Percentiles rank a stretch among this genome's conserved stretches.
Evolutionary conservation across 2,888 invertebrate genomes (phyloP).

Genomic region (Idaea biselata): DNA sequence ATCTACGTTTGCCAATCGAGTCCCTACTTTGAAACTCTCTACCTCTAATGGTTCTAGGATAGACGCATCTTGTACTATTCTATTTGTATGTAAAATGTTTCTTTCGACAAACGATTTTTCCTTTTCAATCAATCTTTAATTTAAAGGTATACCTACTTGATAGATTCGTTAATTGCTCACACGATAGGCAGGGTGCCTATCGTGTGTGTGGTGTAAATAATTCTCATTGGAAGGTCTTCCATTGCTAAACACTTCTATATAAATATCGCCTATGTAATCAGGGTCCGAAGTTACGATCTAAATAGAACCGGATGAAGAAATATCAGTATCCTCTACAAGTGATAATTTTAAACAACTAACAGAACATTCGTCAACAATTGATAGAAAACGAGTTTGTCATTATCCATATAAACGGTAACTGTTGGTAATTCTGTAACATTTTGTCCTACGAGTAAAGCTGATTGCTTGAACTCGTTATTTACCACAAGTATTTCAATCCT

Average conservation of each 20-base stretch:
- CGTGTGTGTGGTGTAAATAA: neutral
- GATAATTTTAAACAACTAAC: neutral
- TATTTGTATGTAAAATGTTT: too few species aligned
- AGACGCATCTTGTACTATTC: too few species aligned
- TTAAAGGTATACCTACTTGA: neutral
- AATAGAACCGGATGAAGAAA: neutral
- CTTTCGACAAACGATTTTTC: neutral
- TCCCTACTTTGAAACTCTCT: neutral
- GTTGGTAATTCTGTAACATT: neutral
- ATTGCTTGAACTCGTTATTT: neutral
- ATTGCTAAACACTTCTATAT: neutral
- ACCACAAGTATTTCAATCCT: neutral
- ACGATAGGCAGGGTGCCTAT: neutral
- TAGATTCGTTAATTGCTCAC: neutral
- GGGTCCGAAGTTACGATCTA: neutral
- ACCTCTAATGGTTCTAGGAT: neutral
- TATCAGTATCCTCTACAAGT: neutral
- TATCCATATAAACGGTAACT: neutral
- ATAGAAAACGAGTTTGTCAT: neutral
- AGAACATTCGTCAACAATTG: neutral
- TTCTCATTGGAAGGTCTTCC: neutral
- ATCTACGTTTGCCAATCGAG: slow-evolving; percentile 24
- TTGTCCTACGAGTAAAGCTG: too few species aligned
- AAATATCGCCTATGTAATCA: too few species aligned
- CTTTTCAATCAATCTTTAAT: neutral